phyloP scores from a whole-genome alignment of 2,888 invertebrate genomes.

The Xestia ashworthii region DNA sequence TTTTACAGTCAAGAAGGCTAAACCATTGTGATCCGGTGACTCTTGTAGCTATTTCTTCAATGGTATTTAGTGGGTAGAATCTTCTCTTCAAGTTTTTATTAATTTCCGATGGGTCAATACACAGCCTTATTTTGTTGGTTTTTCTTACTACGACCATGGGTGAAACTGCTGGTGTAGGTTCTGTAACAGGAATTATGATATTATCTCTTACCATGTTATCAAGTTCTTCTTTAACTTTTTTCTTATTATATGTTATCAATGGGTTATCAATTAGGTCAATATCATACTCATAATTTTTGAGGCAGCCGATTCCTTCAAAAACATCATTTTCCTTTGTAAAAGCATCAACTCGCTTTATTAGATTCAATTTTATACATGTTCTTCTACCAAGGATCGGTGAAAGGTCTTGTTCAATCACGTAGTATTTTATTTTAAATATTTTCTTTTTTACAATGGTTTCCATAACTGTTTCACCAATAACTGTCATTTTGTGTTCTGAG shows the following conservation, averaged over 20 bases:
- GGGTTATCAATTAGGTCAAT: not conserved
- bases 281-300: not conserved
- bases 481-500: too few species aligned
- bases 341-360: not conserved
- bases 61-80: constrained; percentile 3
- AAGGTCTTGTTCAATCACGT: too few species aligned
- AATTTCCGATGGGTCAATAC: not conserved
- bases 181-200: constrained; percentile 6
- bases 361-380: too few species aligned
- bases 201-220: constrained; percentile 3
- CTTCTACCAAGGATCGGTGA: too few species aligned
- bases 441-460: too few species aligned
- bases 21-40: not conserved
- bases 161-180: constrained; percentile 2
- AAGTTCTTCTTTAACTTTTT: not conserved
- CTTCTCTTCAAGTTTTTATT: constrained; percentile 3
- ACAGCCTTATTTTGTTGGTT: not conserved
- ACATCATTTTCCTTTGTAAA: not conserved
- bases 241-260: constrained; percentile 3
- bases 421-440: too few species aligned
- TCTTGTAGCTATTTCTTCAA: constrained; percentile 3
- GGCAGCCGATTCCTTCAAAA: constrained; percentile 3
- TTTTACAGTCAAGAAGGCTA: not conserved
- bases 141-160: constrained; percentile 1
- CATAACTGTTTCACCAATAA: too few species aligned